Conservation (phyloP, 1,140 invertebrate genomes). For the Camponotus floridanus region DNA sequence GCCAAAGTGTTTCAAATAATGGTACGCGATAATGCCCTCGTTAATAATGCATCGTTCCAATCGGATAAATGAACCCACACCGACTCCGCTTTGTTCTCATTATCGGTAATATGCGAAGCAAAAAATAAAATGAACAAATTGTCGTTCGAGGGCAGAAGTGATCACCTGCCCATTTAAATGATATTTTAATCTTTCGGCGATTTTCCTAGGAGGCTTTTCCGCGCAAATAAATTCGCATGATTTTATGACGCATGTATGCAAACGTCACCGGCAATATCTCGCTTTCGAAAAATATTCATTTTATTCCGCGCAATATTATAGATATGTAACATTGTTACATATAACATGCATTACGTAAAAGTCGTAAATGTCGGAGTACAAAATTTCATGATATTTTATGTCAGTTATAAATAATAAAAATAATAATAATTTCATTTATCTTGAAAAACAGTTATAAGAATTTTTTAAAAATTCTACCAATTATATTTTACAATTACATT, state of each 20-base stretch:
- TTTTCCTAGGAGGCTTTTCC: constrained; percentile 3
- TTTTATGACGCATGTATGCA: constrained; percentile 43
- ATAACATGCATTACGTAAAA: constrained; percentile 14
- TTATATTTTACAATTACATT: background rate
- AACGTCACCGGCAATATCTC: constrained; percentile 44
- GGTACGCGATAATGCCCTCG: constrained; percentile 53
- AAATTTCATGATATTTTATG: background rate
- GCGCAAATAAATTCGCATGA: constrained; percentile 30
- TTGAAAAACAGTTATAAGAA: background rate
- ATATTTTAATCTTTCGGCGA: constrained; percentile 31
- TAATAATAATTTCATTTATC: background rate
- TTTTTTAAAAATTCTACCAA: background rate
- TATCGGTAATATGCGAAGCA: constrained; percentile 23
- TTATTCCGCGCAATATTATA: constrained; percentile 31
- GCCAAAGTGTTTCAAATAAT: constrained; percentile 65
- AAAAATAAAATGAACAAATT: background rate
- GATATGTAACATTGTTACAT: background rate
- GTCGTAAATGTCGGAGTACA: constrained; percentile 5
- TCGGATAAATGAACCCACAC: constrained; percentile 57
- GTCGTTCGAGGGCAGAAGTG: background rate
- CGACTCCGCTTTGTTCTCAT: constrained; percentile 29
- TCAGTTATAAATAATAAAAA: constrained; percentile 27
- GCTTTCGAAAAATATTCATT: constrained; percentile 40
- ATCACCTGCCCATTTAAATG: constrained; percentile 21
- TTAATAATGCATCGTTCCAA: constrained; percentile 63